Conservation (phyloP, 2,113 vertebrate species). For the Tauraco erythrolophus region DNA sequence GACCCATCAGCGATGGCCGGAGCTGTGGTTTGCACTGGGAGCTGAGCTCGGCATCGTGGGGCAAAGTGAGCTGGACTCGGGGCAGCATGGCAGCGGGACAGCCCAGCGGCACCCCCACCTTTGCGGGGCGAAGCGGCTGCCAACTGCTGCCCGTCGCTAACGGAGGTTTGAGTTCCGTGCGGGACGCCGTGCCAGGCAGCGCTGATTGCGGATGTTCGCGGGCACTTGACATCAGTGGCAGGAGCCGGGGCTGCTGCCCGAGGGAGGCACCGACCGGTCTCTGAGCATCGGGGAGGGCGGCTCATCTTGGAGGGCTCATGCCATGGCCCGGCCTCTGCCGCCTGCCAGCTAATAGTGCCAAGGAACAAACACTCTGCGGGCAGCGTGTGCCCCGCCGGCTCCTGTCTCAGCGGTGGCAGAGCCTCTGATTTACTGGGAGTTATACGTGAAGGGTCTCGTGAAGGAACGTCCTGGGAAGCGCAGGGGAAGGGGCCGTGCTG, state of each 20-base stretch:
- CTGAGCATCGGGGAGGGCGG: neutral
- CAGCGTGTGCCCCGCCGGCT: neutral
- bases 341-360: neutral
- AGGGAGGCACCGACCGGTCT: neutral
- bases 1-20: no score
- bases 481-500: neutral
- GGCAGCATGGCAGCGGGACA: neutral
- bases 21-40: rapidly evolving
- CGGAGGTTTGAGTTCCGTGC: rapidly evolving
- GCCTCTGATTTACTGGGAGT: neutral
- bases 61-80: rapidly evolving
- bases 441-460: neutral
- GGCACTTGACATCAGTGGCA: neutral
- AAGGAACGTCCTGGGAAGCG: neutral
- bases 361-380: neutral
- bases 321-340: rapidly evolving
- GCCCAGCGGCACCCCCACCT: neutral
- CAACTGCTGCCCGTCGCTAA: rapidly evolving
- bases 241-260: neutral
- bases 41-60: neutral
- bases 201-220: neutral
- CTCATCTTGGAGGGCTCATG: neutral
- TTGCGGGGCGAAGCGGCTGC: neutral
- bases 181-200: neutral
- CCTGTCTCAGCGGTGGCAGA: neutral